phyloP scores from a whole-genome alignment of 2,113 vertebrate species.

The Bufo gargarizans region DNA sequence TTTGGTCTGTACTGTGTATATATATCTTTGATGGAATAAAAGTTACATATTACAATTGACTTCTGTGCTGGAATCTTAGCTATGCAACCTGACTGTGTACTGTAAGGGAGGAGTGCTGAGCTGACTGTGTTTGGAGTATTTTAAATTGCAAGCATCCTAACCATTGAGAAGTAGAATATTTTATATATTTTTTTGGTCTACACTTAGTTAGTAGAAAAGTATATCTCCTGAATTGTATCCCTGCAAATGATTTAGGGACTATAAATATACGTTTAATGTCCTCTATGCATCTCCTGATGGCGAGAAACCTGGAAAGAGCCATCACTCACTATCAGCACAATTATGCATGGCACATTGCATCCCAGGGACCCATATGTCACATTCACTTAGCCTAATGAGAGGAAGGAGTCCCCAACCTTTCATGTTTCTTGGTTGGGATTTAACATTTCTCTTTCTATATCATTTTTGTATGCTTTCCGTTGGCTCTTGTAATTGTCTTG shows the following conservation, averaged over 20 bases:
- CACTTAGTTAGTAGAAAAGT: not conserved
- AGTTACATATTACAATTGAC: too few relatives aligned
- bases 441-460: constrained; percentile 56
- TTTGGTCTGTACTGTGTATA: too few relatives aligned
- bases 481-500: constrained; percentile 55
- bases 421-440: constrained; percentile 53
- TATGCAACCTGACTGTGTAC: too few relatives aligned
- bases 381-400: constrained; percentile 54
- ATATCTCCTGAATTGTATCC: not conserved
- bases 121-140: too few relatives aligned
- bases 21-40: too few relatives aligned
- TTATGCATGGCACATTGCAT: constrained; percentile 56
- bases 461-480: constrained; percentile 52
- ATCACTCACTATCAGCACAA: constrained; percentile 57
- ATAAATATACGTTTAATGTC: constrained; percentile 53
- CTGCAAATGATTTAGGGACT: constrained; percentile 37
- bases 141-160: not conserved
- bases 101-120: too few relatives aligned
- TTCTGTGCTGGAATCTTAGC: too few relatives aligned
- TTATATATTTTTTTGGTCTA: not conserved
- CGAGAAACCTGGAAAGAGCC: constrained; percentile 54
- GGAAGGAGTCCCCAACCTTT: constrained; percentile 52
- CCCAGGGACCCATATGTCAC: constrained; percentile 54
- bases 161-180: not conserved
- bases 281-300: constrained; percentile 52